Conservation (phyloP, 2,113 vertebrate species). For the Lanius collurio region DNA sequence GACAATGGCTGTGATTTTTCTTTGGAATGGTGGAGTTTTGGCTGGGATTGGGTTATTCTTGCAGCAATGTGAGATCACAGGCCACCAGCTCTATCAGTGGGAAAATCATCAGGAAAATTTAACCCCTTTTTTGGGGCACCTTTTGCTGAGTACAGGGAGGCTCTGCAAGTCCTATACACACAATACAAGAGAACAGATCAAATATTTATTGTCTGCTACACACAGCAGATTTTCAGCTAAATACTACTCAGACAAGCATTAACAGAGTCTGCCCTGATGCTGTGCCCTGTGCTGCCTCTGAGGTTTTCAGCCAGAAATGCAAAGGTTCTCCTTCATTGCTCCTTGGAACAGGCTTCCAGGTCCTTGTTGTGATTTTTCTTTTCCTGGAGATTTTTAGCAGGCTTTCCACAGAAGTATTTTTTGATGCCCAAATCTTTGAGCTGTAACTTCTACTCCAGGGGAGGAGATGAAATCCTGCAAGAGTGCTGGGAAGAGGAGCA, state of each 20-base stretch:
- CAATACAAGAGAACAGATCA: not conserved
- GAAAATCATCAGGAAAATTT: not conserved
- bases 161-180: not conserved
- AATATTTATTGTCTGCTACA: not conserved
- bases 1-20: not conserved
- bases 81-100: not conserved
- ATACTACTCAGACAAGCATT: not conserved
- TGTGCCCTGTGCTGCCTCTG: not conserved
- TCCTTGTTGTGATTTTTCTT: not conserved
- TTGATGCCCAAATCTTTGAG: not conserved
- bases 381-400: not conserved
- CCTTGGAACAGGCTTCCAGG: not conserved
- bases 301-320: not conserved
- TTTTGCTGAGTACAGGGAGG: not conserved
- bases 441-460: not conserved
- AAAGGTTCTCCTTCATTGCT: not conserved
- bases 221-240: not conserved
- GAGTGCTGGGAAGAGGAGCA: not conserved
- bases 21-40: not conserved
- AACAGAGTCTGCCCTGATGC: not conserved
- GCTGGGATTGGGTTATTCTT: not conserved
- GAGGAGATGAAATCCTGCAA: not conserved
- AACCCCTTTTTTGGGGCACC: not conserved
- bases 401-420: not conserved
- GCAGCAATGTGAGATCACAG: not conserved